Evolutionary conservation across 1,140 invertebrate genomes (phyloP).

Genomic region (Leptonema lineaticorne): DNA sequence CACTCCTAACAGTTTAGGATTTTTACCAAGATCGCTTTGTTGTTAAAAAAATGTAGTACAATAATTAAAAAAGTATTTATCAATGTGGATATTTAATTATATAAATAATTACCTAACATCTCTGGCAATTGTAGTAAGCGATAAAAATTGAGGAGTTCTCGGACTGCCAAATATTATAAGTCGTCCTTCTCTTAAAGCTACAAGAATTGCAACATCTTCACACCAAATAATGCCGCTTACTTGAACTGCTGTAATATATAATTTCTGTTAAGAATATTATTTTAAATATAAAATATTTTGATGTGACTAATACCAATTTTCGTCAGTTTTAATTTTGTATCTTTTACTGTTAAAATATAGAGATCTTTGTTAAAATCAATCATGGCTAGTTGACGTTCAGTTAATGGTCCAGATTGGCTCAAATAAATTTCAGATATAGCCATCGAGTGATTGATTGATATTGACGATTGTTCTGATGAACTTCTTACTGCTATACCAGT

Average conservation of each 20-base stretch:
- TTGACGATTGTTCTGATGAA: constrained; percentile 61
- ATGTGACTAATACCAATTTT: constrained; percentile 73
- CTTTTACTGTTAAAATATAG: constrained; percentile 63
- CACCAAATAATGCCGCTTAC: constrained; percentile 54
- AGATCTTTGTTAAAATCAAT: constrained; percentile 54
- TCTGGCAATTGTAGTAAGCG: constrained; percentile 51
- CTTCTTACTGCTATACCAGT: constrained; percentile 66
- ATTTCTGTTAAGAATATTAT: neutral
- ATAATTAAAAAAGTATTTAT: neutral
- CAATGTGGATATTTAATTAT: neutral
- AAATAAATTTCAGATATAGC: constrained; percentile 72
- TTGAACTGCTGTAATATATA: constrained; percentile 47
- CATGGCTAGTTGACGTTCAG: constrained; percentile 51
- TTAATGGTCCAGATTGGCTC: constrained; percentile 72
- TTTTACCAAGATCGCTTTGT: constrained; percentile 70
- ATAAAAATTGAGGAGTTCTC: constrained; percentile 47
- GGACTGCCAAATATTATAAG: constrained; percentile 53
- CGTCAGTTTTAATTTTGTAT: constrained; percentile 65
- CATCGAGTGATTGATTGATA: constrained; percentile 62
- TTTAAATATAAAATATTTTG: too few relatives aligned
- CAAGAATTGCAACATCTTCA: constrained; percentile 50
- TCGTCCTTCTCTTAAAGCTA: constrained; percentile 50
- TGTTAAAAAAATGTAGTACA: constrained; percentile 28
- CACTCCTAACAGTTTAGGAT: constrained; percentile 75
- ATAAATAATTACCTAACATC: constrained; percentile 46